phyloP scores from a whole-genome alignment of 2,797 vertebrate species.

The Helostoma temminkii region DNA sequence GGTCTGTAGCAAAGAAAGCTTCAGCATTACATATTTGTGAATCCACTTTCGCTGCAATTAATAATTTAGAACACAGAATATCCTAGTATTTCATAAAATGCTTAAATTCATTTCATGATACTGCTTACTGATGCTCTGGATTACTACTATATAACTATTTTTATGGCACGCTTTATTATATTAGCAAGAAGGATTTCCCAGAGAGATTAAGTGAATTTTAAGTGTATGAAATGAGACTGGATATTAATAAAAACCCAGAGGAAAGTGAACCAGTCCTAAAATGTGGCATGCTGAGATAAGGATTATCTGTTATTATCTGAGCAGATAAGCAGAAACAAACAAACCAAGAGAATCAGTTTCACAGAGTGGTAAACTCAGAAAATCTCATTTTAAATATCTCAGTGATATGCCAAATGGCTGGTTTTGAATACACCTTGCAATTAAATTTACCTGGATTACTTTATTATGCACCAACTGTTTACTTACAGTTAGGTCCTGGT shows the following conservation, averaged over 20 bases:
- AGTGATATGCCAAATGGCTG: constrained; percentile 1
- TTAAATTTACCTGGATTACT: not conserved
- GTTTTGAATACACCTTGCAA: not conserved
- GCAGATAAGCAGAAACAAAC: not conserved
- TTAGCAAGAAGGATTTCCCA: constrained; percentile 1
- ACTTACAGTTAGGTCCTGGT: no score
- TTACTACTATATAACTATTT: not conserved
- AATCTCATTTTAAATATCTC: constrained; percentile 2
- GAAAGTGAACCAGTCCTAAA: not conserved
- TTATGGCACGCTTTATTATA: not conserved
- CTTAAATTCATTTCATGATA: not conserved
- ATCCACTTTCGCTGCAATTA: not conserved
- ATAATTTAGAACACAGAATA: no score
- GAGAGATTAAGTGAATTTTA: not conserved
- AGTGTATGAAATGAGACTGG: constrained; percentile 4
- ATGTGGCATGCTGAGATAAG: constrained; percentile 9
- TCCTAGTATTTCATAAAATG: not conserved
- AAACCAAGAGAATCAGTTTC: not conserved
- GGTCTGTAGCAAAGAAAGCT: no score
- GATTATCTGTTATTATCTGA: constrained; percentile 8
- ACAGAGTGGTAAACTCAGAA: not conserved
- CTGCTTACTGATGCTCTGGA: not conserved
- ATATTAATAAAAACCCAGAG: constrained; percentile 14
- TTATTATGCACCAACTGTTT: constrained; percentile 13
- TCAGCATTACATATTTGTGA: no score